A percentile compares a stretch with the other conserved stretches of the same genome.
Evolutionary conservation across 2,797 vertebrate genomes (phyloP).

Genomic region (Acanthiza pusilla): DNA sequence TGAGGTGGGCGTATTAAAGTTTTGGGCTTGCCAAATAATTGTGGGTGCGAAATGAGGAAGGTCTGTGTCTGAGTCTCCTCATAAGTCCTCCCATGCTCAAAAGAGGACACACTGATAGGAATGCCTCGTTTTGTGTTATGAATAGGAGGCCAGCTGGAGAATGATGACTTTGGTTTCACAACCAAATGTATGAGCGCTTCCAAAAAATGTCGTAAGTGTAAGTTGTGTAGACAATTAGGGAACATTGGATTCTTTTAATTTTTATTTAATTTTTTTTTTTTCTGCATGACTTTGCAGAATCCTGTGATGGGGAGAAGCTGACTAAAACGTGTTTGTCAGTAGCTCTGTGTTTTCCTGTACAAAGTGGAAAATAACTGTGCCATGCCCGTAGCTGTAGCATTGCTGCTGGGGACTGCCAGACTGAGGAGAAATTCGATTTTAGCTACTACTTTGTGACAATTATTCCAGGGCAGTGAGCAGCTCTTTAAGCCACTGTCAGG

Average conservation of each 20-base stretch:
- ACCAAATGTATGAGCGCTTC: not conserved
- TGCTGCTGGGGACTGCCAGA: not conserved
- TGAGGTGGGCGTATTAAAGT: accelerated
- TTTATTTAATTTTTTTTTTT: not conserved
- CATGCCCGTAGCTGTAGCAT: accelerated
- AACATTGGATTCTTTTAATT: not conserved
- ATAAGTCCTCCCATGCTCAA: not conserved
- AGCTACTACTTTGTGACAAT: not conserved
- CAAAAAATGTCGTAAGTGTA: not conserved
- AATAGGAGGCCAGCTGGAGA: not conserved
- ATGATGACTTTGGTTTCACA: not conserved
- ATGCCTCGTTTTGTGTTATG: accelerated
- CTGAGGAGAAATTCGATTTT: not conserved
- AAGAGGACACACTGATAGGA: not conserved
- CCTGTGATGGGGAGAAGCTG: not conserved
- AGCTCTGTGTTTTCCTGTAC: not conserved
- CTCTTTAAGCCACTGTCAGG: not conserved
- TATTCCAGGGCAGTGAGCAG: not conserved
- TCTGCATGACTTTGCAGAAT: not conserved
- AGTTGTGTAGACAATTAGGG: not conserved
- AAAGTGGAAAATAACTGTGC: not conserved
- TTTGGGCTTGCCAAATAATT: too few species aligned
- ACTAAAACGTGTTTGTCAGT: not conserved
- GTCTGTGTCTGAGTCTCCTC: accelerated
- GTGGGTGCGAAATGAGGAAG: not conserved